Evolutionary conservation across 53 echinoderm and acorn worm genomes (phyloP), one percentile per base, ranked within the genome.

Genomic region (Paracentrotus lividus): DNA sequence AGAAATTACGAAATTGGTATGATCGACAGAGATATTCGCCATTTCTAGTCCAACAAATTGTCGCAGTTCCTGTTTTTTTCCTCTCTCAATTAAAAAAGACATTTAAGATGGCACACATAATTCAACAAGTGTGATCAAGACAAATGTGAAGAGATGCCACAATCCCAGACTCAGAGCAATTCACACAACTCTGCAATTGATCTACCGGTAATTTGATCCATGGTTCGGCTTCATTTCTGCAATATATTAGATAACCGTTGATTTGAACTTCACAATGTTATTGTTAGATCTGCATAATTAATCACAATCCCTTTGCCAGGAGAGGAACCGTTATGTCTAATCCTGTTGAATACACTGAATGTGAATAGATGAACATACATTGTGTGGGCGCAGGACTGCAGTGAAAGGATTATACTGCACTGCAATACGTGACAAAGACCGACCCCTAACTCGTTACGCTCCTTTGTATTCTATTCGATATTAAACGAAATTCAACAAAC

Each of bases 131-230:
- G 77, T 77, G 77, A 42, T 44, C 77, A 24, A 21, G 6, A 45
- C 24, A 77, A 42, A 18, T 9, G 33, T 51, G 2, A 32, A 20
- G 20, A 47, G n/a, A n/a, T n/a, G n/a, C n/a, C n/a, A n/a, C n/a
- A n/a, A n/a, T n/a, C n/a, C n/a, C n/a, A n/a, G n/a, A n/a, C n/a
- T n/a, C n/a, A n/a, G n/a, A n/a, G n/a, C n/a, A n/a, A n/a, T n/a
- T n/a, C 81, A 81, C 81, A 49, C 47, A 24, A 8, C 2, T n/a
- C 47, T 44, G n/a, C 26, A n/a, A 81, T 3, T 4, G 8, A 12
- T 78, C 44, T 81, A 81, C 47, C 81, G 81, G 33, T 81, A 81
- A 81, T 81, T 81, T 49, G 81, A 81, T 81, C 81, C 81, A 81
- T 24, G 81, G 26, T 10, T 8, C 3, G 42, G 77, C 42, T 47